Conservation (phyloP, 2,113 vertebrate genomes). For the Apodemus speciosus region DNA sequence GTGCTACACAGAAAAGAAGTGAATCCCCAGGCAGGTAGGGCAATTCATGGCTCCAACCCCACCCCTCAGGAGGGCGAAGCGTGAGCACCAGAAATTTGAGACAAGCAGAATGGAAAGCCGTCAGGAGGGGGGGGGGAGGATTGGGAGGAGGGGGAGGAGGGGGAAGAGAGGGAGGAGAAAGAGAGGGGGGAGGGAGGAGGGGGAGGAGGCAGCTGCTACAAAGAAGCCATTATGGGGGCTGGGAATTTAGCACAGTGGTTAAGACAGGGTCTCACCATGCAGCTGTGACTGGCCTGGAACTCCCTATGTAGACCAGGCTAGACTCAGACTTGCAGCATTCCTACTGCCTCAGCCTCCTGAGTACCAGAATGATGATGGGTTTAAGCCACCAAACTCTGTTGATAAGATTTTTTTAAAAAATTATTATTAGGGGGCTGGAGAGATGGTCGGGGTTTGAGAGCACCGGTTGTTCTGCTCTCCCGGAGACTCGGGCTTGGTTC, state of each 20-base stretch:
- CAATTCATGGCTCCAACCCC: no score
- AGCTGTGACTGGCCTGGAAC: not conserved
- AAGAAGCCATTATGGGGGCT: not conserved
- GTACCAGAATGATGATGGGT: not conserved
- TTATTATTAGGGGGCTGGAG: not conserved
- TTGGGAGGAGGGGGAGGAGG: not conserved
- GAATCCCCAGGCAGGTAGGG: not conserved
- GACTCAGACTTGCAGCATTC: not conserved
- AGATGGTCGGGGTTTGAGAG: not conserved
- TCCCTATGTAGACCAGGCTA: not conserved
- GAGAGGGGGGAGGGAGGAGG: not conserved
- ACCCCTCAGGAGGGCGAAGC: not conserved
- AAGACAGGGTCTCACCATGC: not conserved
- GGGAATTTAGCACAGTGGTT: not conserved
- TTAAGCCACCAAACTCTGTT: no score
- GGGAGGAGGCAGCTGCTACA: not conserved
- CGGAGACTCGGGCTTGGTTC: not conserved
- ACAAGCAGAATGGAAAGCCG: not conserved
- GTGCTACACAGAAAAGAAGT: not conserved
- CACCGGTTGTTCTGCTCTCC: not conserved
- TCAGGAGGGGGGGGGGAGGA: not conserved
- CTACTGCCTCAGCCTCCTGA: no score
- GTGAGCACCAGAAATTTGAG: not conserved
- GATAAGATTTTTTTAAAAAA: not conserved
- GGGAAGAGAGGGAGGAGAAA: rapidly evolving